Conservation (phyloP, 2,888 invertebrate species). For the Pinctada fucata region DNA sequence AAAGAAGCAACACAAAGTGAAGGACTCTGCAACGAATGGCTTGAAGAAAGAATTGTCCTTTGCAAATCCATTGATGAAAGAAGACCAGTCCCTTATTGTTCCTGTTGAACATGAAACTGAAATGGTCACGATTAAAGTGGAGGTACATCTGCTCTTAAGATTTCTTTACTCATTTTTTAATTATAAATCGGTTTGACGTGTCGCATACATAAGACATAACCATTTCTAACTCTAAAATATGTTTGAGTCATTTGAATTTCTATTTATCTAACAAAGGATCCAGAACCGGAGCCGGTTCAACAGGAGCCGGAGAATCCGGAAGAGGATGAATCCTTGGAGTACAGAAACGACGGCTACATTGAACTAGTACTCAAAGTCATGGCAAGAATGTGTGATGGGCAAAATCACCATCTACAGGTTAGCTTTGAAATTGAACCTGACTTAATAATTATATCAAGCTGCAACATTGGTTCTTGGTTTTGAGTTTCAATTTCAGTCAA, state of each 20-base stretch:
- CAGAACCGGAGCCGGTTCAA: conserved; percentile 22
- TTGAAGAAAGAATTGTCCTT: conserved; percentile 60
- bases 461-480: too few relatives aligned
- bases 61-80: conserved; percentile 61
- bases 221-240: too few relatives aligned
- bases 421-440: neutral
- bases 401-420: conserved; percentile 75
- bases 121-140: conserved; percentile 63
- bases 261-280: neutral
- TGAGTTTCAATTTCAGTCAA: too few relatives aligned
- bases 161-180: neutral
- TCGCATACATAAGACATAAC: too few relatives aligned
- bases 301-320: conserved; percentile 46
- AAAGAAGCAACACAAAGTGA: conserved; percentile 54
- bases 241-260: too few relatives aligned
- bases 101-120: conserved; percentile 57
- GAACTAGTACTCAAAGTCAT: conserved; percentile 76
- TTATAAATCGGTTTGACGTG: neutral
- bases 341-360: conserved; percentile 76
- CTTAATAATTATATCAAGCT: neutral
- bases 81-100: conserved; percentile 66
- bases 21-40: conserved; percentile 46
- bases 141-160: conserved; percentile 43
- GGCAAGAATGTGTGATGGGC: conserved; percentile 77
- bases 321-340: conserved; percentile 57